Percentiles rank a stretch among this genome's conserved stretches.
Evolutionary conservation across 2,888 invertebrate species (phyloP).

Genomic region (Opisthograptis luteolata): DNA sequence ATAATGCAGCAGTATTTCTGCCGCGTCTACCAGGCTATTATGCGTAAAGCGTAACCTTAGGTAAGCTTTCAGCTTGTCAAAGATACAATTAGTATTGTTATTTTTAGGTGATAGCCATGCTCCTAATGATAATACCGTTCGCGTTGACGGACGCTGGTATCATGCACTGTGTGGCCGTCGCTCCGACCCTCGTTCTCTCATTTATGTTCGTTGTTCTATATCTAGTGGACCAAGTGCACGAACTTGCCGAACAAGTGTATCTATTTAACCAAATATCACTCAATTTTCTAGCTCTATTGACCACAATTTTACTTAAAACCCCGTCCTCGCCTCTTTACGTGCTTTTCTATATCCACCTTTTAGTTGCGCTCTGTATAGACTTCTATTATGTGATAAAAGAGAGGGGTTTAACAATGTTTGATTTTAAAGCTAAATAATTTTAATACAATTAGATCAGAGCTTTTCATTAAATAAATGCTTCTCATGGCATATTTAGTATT

Average conservation of each 20-base stretch:
- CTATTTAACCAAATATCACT: conserved; percentile 56
- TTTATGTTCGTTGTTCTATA: conserved; percentile 72
- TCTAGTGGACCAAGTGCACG: conserved; percentile 76
- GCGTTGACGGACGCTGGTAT: conserved; percentile 54
- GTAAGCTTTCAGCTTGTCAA: conserved; percentile 25
- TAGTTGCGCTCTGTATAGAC: conserved; percentile 66
- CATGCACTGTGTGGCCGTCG: conserved; percentile 68
- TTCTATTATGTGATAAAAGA: conserved; percentile 63
- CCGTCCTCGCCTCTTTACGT: conserved; percentile 56
- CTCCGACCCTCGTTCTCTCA: conserved; percentile 70
- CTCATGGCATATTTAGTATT: conserved; percentile 50
- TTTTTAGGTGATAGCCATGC: conserved; percentile 77
- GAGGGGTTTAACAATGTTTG: conserved; percentile 55
- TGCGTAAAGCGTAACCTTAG: conserved; percentile 20
- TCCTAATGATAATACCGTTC: conserved; percentile 74
- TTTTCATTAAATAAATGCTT: conserved; percentile 19
- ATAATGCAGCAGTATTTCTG: background rate
- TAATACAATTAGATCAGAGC: conserved; percentile 52
- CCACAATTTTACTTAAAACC: conserved; percentile 39
- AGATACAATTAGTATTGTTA: conserved; percentile 60
- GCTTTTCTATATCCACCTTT: conserved; percentile 66
- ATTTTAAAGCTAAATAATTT: conserved; percentile 35
- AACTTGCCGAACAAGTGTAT: conserved; percentile 72
- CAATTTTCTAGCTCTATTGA: conserved; percentile 50
- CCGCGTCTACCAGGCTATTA: background rate